Evolutionary conservation across 1,140 invertebrate genomes (phyloP).

Genomic region (Drosophila oshimai): DNA sequence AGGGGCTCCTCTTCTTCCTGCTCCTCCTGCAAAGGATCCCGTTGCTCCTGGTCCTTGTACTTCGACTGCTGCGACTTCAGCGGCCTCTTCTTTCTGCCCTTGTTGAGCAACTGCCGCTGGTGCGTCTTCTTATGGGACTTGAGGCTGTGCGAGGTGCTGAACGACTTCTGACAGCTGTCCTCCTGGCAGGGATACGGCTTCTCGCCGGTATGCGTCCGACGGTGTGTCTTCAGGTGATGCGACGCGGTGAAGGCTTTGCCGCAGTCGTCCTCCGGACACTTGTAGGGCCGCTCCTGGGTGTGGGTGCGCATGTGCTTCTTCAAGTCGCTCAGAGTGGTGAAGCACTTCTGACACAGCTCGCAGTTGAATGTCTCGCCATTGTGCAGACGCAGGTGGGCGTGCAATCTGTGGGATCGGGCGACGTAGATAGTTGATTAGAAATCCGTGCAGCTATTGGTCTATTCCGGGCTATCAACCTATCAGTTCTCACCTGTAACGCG

Average conservation of each 20-base stretch:
- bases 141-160: slow-evolving; percentile 91
- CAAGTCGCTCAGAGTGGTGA: slow-evolving; percentile 96
- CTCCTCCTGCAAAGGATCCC: slow-evolving; percentile 1
- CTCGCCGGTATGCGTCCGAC: slow-evolving; percentile 84
- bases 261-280: slow-evolving; percentile 92
- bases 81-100: slow-evolving; percentile 58
- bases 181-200: slow-evolving; percentile 90
- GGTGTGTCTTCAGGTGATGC: slow-evolving; percentile 95
- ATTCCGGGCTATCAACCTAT: slow-evolving; percentile 9
- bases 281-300: slow-evolving; percentile 95
- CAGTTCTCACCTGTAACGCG: slow-evolving; percentile 89
- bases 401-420: slow-evolving; percentile 85
- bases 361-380: slow-evolving; percentile 98
- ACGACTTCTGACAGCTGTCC: slow-evolving; percentile 89
- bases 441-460: slow-evolving; percentile 13
- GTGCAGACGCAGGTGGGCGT: slow-evolving; percentile 95
- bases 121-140: slow-evolving; percentile 90
- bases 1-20: neutral
- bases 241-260: slow-evolving; percentile 96
- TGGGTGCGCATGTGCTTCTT: slow-evolving; percentile 96
- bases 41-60: slow-evolving; percentile 1
- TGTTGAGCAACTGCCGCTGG: slow-evolving; percentile 71
- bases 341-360: slow-evolving; percentile 93
- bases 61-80: slow-evolving; percentile 17
- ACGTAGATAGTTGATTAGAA: slow-evolving; percentile 26